Conservation (phyloP, 2,113 vertebrate species). For the Calyptomena viridis region DNA sequence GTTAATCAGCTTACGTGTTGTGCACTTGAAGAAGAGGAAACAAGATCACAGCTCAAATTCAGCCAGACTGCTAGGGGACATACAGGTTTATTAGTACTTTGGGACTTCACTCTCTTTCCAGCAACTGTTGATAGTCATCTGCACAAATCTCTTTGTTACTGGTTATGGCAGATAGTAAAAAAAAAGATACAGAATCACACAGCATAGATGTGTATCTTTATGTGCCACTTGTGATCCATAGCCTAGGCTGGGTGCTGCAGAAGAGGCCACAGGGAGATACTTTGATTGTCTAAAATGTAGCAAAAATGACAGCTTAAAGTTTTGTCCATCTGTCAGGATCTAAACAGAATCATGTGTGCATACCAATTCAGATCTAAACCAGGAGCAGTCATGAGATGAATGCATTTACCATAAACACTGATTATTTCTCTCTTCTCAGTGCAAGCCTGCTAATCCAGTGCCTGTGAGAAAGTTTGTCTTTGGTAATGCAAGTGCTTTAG, state of each 20-base stretch:
- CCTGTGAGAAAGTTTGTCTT: background rate
- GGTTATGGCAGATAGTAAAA: constrained; percentile 30
- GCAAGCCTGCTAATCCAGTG: background rate
- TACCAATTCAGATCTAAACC: background rate
- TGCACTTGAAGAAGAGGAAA: background rate
- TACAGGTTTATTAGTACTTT: background rate
- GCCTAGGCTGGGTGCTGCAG: background rate
- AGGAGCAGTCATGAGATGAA: background rate
- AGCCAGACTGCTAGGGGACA: background rate
- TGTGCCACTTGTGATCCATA: constrained; percentile 24
- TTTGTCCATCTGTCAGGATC: constrained; percentile 49
- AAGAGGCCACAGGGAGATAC: constrained; percentile 29
- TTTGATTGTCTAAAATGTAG: constrained; percentile 36
- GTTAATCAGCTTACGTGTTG: background rate
- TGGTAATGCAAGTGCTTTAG: background rate
- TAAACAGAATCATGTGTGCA: background rate
- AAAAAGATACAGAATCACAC: background rate
- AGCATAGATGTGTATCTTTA: background rate
- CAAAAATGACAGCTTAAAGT: constrained; percentile 52
- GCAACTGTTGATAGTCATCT: background rate
- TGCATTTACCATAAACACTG: background rate
- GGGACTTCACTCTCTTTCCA: background rate
- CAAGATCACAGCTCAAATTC: background rate
- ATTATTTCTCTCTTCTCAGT: background rate
- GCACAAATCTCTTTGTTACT: constrained; percentile 12